phyloP scores from a whole-genome alignment of 2,113 vertebrate species.

The Rallus limicola region DNA sequence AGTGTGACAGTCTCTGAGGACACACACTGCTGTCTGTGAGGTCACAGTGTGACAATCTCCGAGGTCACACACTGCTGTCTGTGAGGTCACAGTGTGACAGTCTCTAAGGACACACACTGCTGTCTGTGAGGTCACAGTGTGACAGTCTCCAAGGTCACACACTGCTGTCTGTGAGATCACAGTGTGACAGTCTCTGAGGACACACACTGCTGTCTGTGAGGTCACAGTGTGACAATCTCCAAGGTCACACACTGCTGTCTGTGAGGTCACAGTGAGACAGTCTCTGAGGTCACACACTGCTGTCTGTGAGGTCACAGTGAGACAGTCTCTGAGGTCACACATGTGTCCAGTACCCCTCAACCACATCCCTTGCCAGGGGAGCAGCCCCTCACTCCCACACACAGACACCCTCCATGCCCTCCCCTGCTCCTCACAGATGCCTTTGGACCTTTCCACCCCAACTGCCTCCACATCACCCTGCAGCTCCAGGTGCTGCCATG shows the following conservation, averaged over 20 bases:
- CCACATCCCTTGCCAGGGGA: no score
- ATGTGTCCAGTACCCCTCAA: no score
- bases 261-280: accelerated
- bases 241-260: no score
- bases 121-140: neutral
- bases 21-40: neutral
- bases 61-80: no score
- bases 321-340: accelerated
- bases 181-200: neutral
- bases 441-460: neutral
- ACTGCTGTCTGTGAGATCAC: no score
- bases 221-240: accelerated
- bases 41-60: accelerated
- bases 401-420: no score
- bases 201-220: neutral
- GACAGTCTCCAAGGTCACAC: no score
- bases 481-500: neutral
- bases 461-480: neutral
- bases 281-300: neutral
- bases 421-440: accelerated
- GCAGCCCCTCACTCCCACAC: neutral
- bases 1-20: neutral
- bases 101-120: neutral
- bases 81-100: accelerated
- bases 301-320: neutral